Base-by-base conservation (phyloP, 1,140 invertebrate genomes). In the Microplitis demolitor region DNA sequence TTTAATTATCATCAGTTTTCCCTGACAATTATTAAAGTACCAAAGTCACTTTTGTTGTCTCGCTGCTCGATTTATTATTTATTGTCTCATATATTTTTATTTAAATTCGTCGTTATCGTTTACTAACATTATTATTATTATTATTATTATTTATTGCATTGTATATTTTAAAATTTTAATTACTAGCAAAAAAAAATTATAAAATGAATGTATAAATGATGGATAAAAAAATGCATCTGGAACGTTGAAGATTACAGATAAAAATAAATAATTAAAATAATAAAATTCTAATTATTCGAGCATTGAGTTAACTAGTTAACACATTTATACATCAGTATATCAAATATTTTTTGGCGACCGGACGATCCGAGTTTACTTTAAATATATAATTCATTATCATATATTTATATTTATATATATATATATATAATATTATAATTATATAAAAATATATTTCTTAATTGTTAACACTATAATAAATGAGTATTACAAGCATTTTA, bases 361-460 rank as follows among this genome's bases (percentile, higher is more conserved):
- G 14, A 67, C 31, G 66, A 67, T 67, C 66, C 50, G 39, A 67
- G 50, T 24, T 67, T 67, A 67, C 66, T 53, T 53, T 67, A 54
- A 77, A 72, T 83, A 83, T 82, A 45, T 45, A 45, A 45, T 24
- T 24, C 24, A 24, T 45, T 45, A 45, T 45, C 39, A 45, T 45
- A 45, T 11, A 45, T 45, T 45, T 45, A 45, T 6, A 45, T 45
- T 45, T 77, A 78, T 79, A 75, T 81, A 75, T 79, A 82, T 62
- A 51, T 62, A n/a, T 14, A 14, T 33, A 63, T 83, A 83, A 85
- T 78, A 82, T 85, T 84, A 83, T 85, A 87, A 82, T 86, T 82
- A 87, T 87, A 87, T 83, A 87, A 87, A 87, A 87, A 87, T 87
- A 87, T 87, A 87, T 85, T 87, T 87, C 83, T 87, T 85, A 87